phyloP scores from a whole-genome alignment of 1,140 invertebrate genomes.

The Oncopeltus fasciatus region DNA sequence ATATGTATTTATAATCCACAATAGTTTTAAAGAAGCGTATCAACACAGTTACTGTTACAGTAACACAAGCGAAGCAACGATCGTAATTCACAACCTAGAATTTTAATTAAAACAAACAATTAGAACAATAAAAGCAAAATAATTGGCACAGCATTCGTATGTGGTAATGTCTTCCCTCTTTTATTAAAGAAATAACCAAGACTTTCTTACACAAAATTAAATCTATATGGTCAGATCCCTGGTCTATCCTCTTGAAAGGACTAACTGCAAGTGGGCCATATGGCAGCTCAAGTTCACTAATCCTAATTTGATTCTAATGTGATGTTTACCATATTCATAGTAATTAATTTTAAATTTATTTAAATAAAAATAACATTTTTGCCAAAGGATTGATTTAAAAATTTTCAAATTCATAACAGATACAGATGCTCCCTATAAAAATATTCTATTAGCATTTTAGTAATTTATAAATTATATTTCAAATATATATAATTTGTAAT shows the following conservation, averaged over 20 bases:
- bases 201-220: conserved; percentile 14
- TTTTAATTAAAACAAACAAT: background rate
- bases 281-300: background rate
- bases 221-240: conserved; percentile 2
- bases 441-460: conserved; percentile 6
- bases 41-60: conserved; percentile 4
- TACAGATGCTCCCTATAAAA: conserved; percentile 7
- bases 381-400: conserved; percentile 13
- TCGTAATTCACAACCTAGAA: background rate
- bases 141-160: conserved; percentile 17
- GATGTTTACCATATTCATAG: background rate
- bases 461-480: background rate
- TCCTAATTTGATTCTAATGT: conserved; percentile 1
- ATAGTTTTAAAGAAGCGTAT: conserved; percentile 12
- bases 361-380: background rate
- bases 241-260: background rate
- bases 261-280: conserved; percentile 7
- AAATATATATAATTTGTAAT: conserved; percentile 4
- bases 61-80: conserved; percentile 1
- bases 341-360: background rate
- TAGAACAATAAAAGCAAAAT: conserved; percentile 7
- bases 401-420: background rate
- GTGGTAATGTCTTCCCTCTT: background rate
- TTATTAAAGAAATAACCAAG: background rate
- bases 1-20: conserved; percentile 1